Base-by-base conservation (phyloP, 1,140 invertebrate species). In the Papilio glaucus region DNA sequence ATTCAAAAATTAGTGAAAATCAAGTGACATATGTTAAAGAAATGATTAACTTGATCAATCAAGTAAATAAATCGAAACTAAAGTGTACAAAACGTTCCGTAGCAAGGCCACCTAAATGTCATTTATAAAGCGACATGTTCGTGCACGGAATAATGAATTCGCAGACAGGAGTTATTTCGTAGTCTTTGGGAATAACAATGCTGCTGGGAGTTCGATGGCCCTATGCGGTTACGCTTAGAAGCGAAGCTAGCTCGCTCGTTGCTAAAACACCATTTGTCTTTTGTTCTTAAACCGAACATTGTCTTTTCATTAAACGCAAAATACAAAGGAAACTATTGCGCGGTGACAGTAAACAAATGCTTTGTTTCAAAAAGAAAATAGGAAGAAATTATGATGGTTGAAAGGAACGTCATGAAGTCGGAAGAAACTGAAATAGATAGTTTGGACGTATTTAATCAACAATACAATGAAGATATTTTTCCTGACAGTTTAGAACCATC, bases 111-210 rank as follows among this genome's bases (percentile, higher is more conserved):
- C 60, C 74, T 83, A 81, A 85, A 87, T 77, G 81, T 80, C 80
- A 81, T 85, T 84, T 89, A 83, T 84, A 80, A 83, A 85, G 81
- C 79, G 75, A 82, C 72, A 81, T 63, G 41, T 15, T 69, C 85
- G 89, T 91, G 91, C 84, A 81, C 73, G 71, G 88, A 87, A 93
- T 91, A 86, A 76, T 75, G 70, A 86, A 85, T 69, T 79, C 68
- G 76, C 74, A 79, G 74, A 79, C 78, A 82, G 82, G 81, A 85
- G 80, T 85, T 85, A 80, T 81, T 84, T 84, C 68, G 79, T 85
- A 85, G 86, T 85, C 83, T 89, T 88, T 86, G 80, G 85, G 86
- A 87, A 88, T 90, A 89, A 85, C 81, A 88, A 89, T 91, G 84
- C 75, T 76, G 15, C 29, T 37, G 74, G 77, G 80, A 89, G 91